Evolutionary conservation across 2,113 vertebrate species (phyloP).

Genomic region (Aldabrachelys gigantea): DNA sequence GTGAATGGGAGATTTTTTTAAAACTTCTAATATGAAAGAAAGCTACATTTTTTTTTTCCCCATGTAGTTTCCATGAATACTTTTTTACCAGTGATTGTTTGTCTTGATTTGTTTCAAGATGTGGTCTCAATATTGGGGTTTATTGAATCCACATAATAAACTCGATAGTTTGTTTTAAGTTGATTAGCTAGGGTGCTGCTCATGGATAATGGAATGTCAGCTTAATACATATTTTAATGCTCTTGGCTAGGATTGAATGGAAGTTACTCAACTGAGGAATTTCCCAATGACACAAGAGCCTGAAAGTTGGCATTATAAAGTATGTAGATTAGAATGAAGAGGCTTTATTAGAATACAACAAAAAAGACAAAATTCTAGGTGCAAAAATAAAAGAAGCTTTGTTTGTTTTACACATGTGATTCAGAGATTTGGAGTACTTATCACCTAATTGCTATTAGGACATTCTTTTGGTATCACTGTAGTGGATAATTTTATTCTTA

Average conservation of each 20-base stretch:
- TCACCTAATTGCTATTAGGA: background rate
- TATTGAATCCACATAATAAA: background rate
- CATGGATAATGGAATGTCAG: background rate
- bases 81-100: background rate
- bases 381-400: background rate
- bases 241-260: conserved; percentile 68
- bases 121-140: background rate
- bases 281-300: conserved; percentile 55
- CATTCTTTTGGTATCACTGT: conserved; percentile 26
- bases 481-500: conserved; percentile 1
- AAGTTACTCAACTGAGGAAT: conserved; percentile 65
- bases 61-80: background rate
- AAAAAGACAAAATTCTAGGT: conserved; percentile 35
- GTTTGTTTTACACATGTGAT: conserved; percentile 20
- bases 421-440: conserved; percentile 11
- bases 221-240: conserved; percentile 17
- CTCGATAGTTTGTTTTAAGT: background rate
- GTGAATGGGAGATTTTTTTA: background rate
- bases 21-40: background rate
- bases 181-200: conserved; percentile 31
- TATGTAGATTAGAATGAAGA: conserved; percentile 18
- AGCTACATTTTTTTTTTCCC: background rate
- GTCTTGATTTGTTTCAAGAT: background rate
- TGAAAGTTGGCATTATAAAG: conserved; percentile 44
- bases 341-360: conserved; percentile 72